phyloP scores from a whole-genome alignment of 2,888 invertebrate species.

The Andrena chrysosceles region DNA sequence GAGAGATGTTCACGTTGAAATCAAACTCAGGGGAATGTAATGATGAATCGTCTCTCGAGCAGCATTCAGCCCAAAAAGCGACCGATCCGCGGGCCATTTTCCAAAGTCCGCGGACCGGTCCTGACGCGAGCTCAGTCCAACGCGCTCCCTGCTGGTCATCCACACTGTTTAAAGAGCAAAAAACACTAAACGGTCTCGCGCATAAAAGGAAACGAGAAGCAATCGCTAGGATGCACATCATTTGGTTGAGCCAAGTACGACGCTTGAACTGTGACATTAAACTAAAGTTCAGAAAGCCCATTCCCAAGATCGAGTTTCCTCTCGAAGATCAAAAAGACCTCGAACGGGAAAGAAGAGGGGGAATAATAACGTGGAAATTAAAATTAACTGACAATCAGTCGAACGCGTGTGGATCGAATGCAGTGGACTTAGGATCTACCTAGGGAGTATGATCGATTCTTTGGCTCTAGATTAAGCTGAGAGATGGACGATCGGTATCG shows the following conservation, averaged over 20 bases:
- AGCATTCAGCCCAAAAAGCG: constrained; percentile 39
- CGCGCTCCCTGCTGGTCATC: constrained; percentile 27
- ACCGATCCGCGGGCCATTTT: constrained; percentile 48
- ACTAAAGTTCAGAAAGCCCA: too few species aligned
- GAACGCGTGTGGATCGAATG: background rate
- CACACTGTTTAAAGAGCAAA: background rate
- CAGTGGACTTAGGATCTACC: background rate
- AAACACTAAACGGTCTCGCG: background rate
- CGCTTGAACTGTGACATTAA: too few species aligned
- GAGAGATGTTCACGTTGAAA: constrained; percentile 65
- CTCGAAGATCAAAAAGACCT: too few species aligned
- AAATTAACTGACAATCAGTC: constrained; percentile 3
- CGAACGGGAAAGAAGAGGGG: too few species aligned
- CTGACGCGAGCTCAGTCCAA: constrained; percentile 33
- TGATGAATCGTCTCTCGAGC: constrained; percentile 65
- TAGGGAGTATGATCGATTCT: background rate
- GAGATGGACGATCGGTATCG: too few species aligned
- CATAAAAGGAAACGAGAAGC: too few species aligned
- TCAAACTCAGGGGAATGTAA: constrained; percentile 72
- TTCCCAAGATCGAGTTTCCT: too few species aligned
- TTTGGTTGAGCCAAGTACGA: too few species aligned
- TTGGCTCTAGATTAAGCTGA: too few species aligned
- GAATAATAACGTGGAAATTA: background rate
- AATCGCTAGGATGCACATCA: too few species aligned
- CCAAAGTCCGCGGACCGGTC: constrained; percentile 36